Percentiles rank a stretch among this genome's conserved stretches.
These are phyloP conservation scores for Gambusia yucatana DNA, from an alignment of 2,797 vertebrate genomes.

Conservation along the genomic window DNA sequence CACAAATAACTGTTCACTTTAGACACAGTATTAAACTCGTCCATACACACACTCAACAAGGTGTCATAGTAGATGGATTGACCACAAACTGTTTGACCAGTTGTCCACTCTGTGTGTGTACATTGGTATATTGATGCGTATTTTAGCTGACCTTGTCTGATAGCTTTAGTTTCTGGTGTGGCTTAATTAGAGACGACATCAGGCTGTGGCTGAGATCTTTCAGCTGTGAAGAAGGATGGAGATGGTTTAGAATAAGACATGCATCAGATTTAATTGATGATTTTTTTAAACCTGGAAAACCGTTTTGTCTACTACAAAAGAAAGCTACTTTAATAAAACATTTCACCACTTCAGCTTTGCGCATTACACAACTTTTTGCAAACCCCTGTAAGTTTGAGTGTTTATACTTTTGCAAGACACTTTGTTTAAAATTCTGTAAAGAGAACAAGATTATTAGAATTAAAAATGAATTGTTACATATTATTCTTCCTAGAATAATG, in stretches of 20 bases:
- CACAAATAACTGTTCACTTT: slow-evolving; percentile 33
- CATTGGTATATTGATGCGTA: slow-evolving; percentile 10
- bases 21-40: slow-evolving; percentile 14
- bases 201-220: slow-evolving; percentile 7
- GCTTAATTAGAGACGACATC: slow-evolving; percentile 11
- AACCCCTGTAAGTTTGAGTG: background rate
- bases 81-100: slow-evolving; percentile 45
- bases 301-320: background rate
- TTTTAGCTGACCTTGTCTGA: slow-evolving; percentile 61
- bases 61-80: slow-evolving; percentile 53
- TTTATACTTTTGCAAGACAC: background rate
- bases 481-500: background rate
- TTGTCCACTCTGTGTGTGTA: slow-evolving; percentile 28
- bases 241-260: background rate
- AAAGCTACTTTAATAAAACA: background rate
- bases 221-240: background rate
- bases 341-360: background rate
- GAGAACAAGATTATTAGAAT: background rate
- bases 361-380: background rate
- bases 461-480: background rate
- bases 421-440: background rate
- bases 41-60: slow-evolving; percentile 41
- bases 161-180: slow-evolving; percentile 44
- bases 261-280: background rate
- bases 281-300: background rate